Evolutionary conservation across 1,140 invertebrate species (phyloP), one percentile per base, ranked within the genome.

Genomic region (Drosophila leontia): DNA sequence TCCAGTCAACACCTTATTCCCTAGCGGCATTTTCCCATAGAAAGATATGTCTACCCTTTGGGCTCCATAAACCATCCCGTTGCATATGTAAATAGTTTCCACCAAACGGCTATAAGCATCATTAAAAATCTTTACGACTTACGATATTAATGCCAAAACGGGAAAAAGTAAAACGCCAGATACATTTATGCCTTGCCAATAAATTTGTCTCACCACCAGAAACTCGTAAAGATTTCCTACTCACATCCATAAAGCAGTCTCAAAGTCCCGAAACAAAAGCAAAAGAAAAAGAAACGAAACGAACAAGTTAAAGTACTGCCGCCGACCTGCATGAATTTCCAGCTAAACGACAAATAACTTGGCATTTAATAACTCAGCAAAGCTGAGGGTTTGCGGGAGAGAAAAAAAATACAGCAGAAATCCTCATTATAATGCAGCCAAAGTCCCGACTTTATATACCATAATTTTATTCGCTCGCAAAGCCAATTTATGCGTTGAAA

Each of bases 271-370:
- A 63, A 65, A 67, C 53, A 50, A 57, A 65, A 57, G 23, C 5
- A 35, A 37, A 11, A 32, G 26, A 32, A 32, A 50, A 29, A 6
- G 15, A 50, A 50, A 50, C 13, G 45, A 47, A 51, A n/a, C 29
- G 50, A 12, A 69, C 53, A 77, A 77, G 76, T 78, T 84, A 84
- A 88, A 88, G 83, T 87, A 78, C 72, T 59, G 57, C 63, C 58
- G 53, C 59, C 58, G 75, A 68, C 84, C 83, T 71, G 80, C 80
- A 56, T 88, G 84, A 61, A 81, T 81, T 88, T 88, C 84, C 84
- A 90, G 85, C 71, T 88, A 90, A 88, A 88, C 84, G 84, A 88
- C 84, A 88, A 88, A 88, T 88, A 88, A 88, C 84, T 88, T 88
- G 84, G 84, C 84, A 88, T 88, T 88, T 88, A 88, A 88, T 90